A percentile compares a stretch with the other conserved stretches of the same genome.
phyloP scores from a whole-genome alignment of 2,113 vertebrate genomes.

The Gorilla gorilla region DNA sequence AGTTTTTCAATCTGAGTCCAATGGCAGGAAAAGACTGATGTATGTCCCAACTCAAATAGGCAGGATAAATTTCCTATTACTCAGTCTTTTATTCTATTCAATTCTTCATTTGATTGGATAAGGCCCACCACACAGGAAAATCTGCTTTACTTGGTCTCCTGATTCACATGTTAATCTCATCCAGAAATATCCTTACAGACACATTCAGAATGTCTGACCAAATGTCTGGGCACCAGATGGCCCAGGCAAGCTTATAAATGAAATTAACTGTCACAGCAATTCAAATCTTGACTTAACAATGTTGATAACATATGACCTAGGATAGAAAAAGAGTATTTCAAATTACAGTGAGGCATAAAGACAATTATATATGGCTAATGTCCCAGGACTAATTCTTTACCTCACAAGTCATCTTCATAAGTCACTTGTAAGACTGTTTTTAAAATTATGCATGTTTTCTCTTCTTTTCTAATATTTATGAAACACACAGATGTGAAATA shows the following conservation, averaged over 20 bases:
- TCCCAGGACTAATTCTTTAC: background rate
- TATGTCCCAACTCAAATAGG: background rate
- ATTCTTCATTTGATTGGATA: background rate
- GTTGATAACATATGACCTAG: background rate
- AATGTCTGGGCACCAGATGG: background rate
- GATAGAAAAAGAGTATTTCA: background rate
- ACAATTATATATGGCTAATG: background rate
- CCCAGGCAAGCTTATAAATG: background rate
- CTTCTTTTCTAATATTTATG: background rate
- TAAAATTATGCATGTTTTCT: background rate
- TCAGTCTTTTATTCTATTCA: background rate
- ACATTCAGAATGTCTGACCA: background rate
- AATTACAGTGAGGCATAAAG: background rate
- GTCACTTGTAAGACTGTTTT: background rate
- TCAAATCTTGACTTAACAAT: background rate
- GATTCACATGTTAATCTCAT: background rate
- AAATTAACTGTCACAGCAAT: background rate
- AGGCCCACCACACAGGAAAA: background rate
- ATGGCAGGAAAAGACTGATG: background rate
- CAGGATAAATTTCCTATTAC: background rate
- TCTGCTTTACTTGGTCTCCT: background rate
- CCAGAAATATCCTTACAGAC: background rate
- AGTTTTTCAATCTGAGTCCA: background rate
- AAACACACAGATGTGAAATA: background rate
- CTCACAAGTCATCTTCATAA: background rate